Evolutionary conservation across 2,797 vertebrate species (phyloP).

Genomic region (Lepus oiostolus): DNA sequence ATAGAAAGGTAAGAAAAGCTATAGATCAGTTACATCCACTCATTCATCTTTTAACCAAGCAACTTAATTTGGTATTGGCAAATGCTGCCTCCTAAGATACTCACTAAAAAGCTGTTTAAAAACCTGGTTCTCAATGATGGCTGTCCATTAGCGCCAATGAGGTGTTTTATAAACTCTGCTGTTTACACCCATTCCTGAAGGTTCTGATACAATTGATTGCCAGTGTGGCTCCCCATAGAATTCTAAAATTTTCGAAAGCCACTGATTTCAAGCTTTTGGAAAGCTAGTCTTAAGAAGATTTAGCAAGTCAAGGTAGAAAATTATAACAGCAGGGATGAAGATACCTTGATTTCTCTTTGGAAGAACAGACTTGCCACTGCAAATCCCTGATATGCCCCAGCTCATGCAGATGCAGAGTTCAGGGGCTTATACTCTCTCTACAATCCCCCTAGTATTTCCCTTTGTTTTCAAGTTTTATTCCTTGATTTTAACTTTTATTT

Average conservation of each 20-base stretch:
- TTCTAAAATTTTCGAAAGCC: conserved; percentile 51
- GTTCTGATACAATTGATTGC: neutral
- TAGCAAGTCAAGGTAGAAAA: conserved; percentile 14
- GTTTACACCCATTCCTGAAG: neutral
- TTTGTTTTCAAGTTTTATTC: conserved; percentile 31
- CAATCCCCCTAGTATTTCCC: neutral
- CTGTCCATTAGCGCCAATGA: neutral
- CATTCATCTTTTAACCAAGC: neutral
- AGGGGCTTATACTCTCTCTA: neutral
- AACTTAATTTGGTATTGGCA: neutral
- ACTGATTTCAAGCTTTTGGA: neutral
- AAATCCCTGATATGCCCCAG: neutral
- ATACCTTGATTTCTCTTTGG: neutral
- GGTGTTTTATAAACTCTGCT: neutral
- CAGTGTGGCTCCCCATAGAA: neutral
- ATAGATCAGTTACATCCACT: neutral
- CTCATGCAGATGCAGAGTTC: neutral
- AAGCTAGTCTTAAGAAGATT: conserved; percentile 27
- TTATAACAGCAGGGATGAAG: neutral
- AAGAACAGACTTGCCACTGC: neutral
- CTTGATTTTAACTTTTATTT: conserved; percentile 38
- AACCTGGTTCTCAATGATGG: neutral
- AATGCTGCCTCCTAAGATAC: neutral
- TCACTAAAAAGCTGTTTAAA: neutral
- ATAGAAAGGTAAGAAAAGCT: neutral